Base-by-base conservation (phyloP, 2,888 invertebrate genomes). In the Hirtodrosophila duncani region DNA sequence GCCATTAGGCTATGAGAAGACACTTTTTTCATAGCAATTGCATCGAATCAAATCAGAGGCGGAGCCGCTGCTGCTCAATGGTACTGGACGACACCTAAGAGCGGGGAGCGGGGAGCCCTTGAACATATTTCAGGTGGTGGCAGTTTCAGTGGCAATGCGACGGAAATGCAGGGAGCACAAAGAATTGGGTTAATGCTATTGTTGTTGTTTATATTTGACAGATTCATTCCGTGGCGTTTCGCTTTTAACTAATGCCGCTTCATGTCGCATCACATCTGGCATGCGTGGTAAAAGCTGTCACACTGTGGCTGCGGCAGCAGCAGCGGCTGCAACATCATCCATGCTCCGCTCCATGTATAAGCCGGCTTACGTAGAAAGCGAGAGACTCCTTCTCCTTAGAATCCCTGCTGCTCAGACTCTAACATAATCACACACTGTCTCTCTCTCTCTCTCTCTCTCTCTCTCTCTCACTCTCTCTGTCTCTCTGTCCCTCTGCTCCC, bases 1-100 rank as follows among this genome's bases (percentile, higher is more conserved):
- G 65, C 65, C 68, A 74, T 79, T 79, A 74, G 61, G 72, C 79
- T 72, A 72, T 74, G 74, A 79, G 77, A 74, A 74, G 72, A 78
- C 75, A 67, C 56, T 63, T 74, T 74, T 71, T 63, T 41, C 45
- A 16, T 10, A 24, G 9, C 20, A 31, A 38, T 14, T 21, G 4
- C 16, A 26, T 41, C 23, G 43, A n/a, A n/a, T n/a, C n/a, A n/a
- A n/a, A n/a, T n/a, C 24, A 31, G 44, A 27, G 34, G 24, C 29
- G 33, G 39, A 18, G 17, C 21, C 16, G 29, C n/a, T 17, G 23
- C 46, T 30, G 33, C 31, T 31, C 16, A 31, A 51, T 41, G 51
- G 10, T 8, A 11, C 20, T 11, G 41, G 51, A 6, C 31, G 31
- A 16, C 46, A 26, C 31, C 38, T 18, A 18, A 16, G 18, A n/a